These are phyloP conservation scores for Megalopta genalis DNA, from an alignment of 1,140 invertebrate genomes.

Conservation along the genomic window DNA sequence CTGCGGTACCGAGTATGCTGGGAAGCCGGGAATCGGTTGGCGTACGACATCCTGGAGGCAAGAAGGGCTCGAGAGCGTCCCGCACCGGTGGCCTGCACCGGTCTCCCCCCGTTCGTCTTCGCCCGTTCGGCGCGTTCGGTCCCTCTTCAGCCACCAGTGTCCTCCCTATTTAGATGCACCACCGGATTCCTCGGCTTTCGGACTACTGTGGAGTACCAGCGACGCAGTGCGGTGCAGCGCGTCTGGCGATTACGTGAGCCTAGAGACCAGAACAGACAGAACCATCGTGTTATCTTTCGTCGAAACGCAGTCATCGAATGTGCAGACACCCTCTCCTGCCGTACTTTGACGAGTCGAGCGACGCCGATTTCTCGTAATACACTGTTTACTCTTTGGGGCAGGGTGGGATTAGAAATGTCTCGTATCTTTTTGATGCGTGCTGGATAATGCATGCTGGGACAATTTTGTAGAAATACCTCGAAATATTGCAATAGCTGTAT, in stretches of 20 bases:
- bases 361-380: no score
- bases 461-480: no score
- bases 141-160: conserved; percentile 10
- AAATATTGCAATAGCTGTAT: no score
- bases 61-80: conserved; percentile 26
- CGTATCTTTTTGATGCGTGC: no score
- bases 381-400: no score
- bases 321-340: no score
- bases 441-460: no score
- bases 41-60: conserved; percentile 79
- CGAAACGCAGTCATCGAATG: no score
- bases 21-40: conserved; percentile 82
- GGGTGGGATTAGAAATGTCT: no score
- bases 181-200: conserved; percentile 21
- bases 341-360: no score
- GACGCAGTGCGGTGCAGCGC: conserved; percentile 30
- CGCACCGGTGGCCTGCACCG: conserved; percentile 26
- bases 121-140: neutral
- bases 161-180: conserved; percentile 19
- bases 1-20: conserved; percentile 83
- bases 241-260: conserved; percentile 48
- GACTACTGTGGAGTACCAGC: neutral
- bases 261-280: conserved; percentile 23
- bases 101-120: neutral
- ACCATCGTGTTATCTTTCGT: neutral